Percentiles rank a stretch among this genome's conserved stretches.
These are phyloP conservation scores for Leistus spinibarbis DNA, from an alignment of 2,888 invertebrate species.

Conservation along the genomic window DNA sequence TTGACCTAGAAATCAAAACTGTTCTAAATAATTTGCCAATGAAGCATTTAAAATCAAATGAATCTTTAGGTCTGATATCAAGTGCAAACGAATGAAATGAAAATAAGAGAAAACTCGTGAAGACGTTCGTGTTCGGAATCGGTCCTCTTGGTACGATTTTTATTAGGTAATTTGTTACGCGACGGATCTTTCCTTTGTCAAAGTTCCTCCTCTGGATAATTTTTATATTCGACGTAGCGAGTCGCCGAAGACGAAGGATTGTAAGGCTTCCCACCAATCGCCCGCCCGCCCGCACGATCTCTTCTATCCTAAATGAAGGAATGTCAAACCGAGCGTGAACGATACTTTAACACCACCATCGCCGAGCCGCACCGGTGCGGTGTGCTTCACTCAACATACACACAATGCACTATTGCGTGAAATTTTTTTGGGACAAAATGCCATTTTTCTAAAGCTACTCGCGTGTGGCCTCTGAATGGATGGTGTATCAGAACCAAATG, in stretches of 20 bases:
- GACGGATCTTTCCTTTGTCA: conserved; percentile 1
- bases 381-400: neutral
- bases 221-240: neutral
- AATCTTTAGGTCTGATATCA: neutral
- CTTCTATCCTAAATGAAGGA: neutral
- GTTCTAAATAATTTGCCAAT: too few species aligned
- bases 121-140: neutral
- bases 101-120: neutral
- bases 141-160: neutral
- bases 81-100: conserved; percentile 1
- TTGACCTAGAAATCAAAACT: too few species aligned
- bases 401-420: neutral
- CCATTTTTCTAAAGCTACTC: neutral
- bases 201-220: neutral
- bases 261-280: neutral
- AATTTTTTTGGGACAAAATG: neutral
- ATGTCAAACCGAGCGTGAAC: neutral
- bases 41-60: too few species aligned
- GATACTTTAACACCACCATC: neutral
- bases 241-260: neutral
- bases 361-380: too few species aligned
- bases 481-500: neutral
- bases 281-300: too few species aligned
- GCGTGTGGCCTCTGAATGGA: neutral
- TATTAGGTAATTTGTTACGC: conserved; percentile 8